Percentiles rank a stretch among this genome's conserved stretches.
These are phyloP conservation scores for Apogon hyalosoma DNA, from an alignment of 2,797 vertebrate species.

Conservation along the genomic window DNA sequence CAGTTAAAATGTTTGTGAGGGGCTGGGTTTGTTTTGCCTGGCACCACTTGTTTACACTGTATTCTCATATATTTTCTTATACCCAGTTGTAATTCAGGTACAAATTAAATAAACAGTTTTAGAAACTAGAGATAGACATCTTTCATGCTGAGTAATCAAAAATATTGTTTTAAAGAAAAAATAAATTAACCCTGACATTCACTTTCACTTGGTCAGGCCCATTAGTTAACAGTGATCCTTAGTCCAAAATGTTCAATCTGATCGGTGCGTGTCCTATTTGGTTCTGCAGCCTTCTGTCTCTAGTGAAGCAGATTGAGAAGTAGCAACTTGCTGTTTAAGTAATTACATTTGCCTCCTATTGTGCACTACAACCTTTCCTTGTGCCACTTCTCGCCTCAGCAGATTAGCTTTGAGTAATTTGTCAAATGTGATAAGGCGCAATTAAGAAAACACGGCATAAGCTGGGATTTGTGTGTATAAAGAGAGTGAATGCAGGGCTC, in stretches of 20 bases:
- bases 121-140: too few relatives aligned
- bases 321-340: slow-evolving; percentile 31
- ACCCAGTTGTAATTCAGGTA: too few relatives aligned
- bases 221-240: neutral
- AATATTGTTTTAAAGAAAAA: too few relatives aligned
- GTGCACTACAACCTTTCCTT: slow-evolving; percentile 5
- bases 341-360: slow-evolving; percentile 62
- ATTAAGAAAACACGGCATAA: slow-evolving; percentile 70
- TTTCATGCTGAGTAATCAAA: too few relatives aligned
- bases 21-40: too few relatives aligned
- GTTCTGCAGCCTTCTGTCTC: neutral
- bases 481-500: slow-evolving; percentile 11
- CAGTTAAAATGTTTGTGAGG: too few relatives aligned
- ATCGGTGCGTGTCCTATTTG: neutral
- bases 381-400: slow-evolving; percentile 16
- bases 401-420: slow-evolving; percentile 74
- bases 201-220: too few relatives aligned
- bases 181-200: too few relatives aligned
- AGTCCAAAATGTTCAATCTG: slow-evolving; percentile 4
- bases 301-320: neutral
- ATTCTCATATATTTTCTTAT: too few relatives aligned
- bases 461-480: slow-evolving; percentile 68
- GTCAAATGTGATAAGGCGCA: slow-evolving; percentile 56
- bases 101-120: too few relatives aligned
- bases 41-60: too few relatives aligned